Base-by-base conservation (phyloP, 2,797 vertebrate species). In the Urocyon cinereoargenteus region DNA sequence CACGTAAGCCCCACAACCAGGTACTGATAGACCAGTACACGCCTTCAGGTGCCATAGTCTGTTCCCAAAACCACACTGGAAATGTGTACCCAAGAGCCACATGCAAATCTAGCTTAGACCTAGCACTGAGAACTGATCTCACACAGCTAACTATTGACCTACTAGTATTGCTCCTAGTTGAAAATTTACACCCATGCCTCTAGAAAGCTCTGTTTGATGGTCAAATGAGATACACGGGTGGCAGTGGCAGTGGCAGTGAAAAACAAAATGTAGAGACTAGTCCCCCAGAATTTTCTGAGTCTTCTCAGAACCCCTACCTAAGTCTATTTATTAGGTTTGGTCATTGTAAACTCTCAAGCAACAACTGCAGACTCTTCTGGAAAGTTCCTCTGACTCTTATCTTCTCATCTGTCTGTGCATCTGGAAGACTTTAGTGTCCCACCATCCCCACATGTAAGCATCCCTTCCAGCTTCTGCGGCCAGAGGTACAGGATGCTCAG, bases 211-310 rank as follows among this genome's bases (percentile, higher is more conserved):
- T 57, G 21, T n/a, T 53, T 75, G 1, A 6, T 61, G 11, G 31
- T 53, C 62, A 66, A 1, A 11, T 26, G 9, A 9, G 16, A 11
- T 22, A 14, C 0, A 3, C 2, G 9, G 2, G 24, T n/a, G 4
- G 6, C 11, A 5, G 26, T n/a, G 4, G 6, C 11, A 5, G 26
- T 15, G 2, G 19, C 15, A 9, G 7, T 57, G 45, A 82, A 64
- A 10, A 86, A 31, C 40, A 55, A 86, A 92, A 70, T 10, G 51
- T 15, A 55, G 9, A 87, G n/a, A 73, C 55, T 5, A 1, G 6
- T 31, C 77, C 51, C 51, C 68, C 59, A 77, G 40, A 53, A 66
- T 51, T 19, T 62, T 73, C 40, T 83, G 40, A 2, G 15, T 86
- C 78, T 22, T 51, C 24, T 22, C 72, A 91, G 61, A 3, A 24